These are phyloP conservation scores for Brevimyrus niger DNA, from an alignment of 2,113 vertebrate genomes.

Conservation along the genomic window DNA sequence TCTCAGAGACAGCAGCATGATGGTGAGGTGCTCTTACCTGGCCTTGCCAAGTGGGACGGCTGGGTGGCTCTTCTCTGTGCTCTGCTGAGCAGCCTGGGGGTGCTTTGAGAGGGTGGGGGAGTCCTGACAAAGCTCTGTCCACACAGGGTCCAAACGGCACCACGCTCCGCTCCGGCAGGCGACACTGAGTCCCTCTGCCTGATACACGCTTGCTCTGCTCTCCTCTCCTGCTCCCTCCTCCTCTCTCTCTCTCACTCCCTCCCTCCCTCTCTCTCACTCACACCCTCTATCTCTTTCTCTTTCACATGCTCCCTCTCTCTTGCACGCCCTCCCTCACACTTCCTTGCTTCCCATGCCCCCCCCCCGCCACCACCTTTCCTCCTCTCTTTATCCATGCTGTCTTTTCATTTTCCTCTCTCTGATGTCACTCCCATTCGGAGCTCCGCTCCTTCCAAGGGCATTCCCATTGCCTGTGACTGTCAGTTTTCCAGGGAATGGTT, in stretches of 20 bases:
- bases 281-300: constrained; percentile 18
- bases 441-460: constrained; percentile 65
- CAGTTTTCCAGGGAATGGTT: constrained; percentile 48
- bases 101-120: not conserved
- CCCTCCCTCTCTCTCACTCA: constrained; percentile 13
- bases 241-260: constrained; percentile 8
- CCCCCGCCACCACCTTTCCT: not conserved
- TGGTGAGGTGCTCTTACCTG: not conserved
- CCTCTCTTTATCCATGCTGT: not conserved
- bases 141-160: constrained; percentile 47
- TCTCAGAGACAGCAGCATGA: not conserved
- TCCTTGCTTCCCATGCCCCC: constrained; percentile 24
- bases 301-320: constrained; percentile 4
- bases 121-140: constrained; percentile 36
- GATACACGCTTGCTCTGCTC: constrained; percentile 28
- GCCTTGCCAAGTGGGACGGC: not conserved
- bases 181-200: constrained; percentile 28
- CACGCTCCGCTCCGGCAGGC: constrained; percentile 46
- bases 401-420: constrained; percentile 23
- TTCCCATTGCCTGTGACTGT: constrained; percentile 67
- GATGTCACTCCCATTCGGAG: constrained; percentile 55
- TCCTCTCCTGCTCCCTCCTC: not conserved
- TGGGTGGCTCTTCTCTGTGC: not conserved
- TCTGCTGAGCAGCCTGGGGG: not conserved
- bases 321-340: constrained; percentile 31